Base-by-base conservation (phyloP, 2,797 vertebrate species). In the Sebastes steindachneri region DNA sequence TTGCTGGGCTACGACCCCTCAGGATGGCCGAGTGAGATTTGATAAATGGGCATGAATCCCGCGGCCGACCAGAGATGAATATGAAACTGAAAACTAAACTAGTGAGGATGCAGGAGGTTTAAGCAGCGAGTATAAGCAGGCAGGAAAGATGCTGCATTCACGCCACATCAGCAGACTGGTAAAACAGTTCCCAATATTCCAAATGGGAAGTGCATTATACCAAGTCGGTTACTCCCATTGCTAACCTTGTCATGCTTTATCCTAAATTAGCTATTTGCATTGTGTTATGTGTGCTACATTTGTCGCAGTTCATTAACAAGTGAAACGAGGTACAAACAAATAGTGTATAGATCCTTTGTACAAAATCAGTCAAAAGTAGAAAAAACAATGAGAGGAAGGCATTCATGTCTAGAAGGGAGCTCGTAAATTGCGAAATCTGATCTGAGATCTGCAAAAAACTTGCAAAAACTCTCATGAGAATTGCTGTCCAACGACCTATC, bases 81-180 rank as follows among this genome's bases (percentile, higher is more conserved):
- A 70, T 70, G 45, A 53, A 83, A 58, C 48, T 75, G 21, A 67
- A 58, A 88, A 63, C 21, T 45, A 45, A 45, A 45, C 48, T 10
- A 21, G 11, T 55, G 21, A 55, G 26, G 45, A 77, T 37, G 31
- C 21, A 62, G 25, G 60, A 25, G 9, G 17, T 57, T 29, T 64
- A 76, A 48, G 28, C 66, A 41, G 60, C 8, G 21, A 73, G 11
- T 26, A 68, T 26, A 21, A 73, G 19, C 4, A 63, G 19, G 7
- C 41, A 66, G 63, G 67, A 54, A 54, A 66, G 25, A 54, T 63
- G 66, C 66, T 79, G 69, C 53, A 33, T 41, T 73, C 54, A 69
- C 7, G 15, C 19, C 48, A 41, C 7, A 29, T 57, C n/a, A 67
- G 21, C 29, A 25, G 29, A 57, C 53, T 0, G 0, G 2, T 2